Evolutionary conservation across 2,888 invertebrate species (phyloP), one percentile per base, ranked within the genome.

Genomic region (Agonopterix arenella): DNA sequence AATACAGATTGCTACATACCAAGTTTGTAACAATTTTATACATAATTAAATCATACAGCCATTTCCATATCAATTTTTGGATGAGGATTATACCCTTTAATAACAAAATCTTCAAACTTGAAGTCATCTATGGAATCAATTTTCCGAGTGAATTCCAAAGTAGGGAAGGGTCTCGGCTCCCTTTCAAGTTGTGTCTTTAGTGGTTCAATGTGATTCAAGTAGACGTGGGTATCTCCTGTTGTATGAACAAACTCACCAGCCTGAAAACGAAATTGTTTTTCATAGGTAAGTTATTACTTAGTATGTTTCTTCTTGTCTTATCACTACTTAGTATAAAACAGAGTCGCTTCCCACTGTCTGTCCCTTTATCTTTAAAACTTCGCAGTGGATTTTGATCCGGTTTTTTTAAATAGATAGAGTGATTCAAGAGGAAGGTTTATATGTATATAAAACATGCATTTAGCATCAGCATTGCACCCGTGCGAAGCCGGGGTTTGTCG

Each of bases 211-310:
- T 99, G 99, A 75, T 97, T 98, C 8, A 92, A 79, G 73, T 99
- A 99, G 1, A 99, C 93, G 84, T 99, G 99, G 42, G 97, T 95
- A 82, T 99, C 99, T 9, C 99, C 99, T 59, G 98, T 90, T 0
- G 97, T 96, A 77, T 98, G 98, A 1, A 99, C 90, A 73, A 99
- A 97, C 58, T 98, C 98, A 38, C 96, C 97, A 46, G 97, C 93
- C 94, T 96, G 79, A 49, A 56, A 53, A 46, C 40, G 18, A 44
- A 44, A 45, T 18, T 44, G 4, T 40, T 40, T 40, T 28, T 28
- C 28, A 28, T 28, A 28, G 5, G 28, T 28, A 28, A 28, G 5
- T 18, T 18, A 18, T 28, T 18, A 28, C 28, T 28, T 28, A 28
- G 28, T 40, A 40, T 10, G 40, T 40, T 2, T 40, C 9, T n/a